Evolutionary conservation across 1,140 invertebrate genomes (phyloP), one percentile per base, ranked within the genome.

Genomic region (Heliconius himera): DNA sequence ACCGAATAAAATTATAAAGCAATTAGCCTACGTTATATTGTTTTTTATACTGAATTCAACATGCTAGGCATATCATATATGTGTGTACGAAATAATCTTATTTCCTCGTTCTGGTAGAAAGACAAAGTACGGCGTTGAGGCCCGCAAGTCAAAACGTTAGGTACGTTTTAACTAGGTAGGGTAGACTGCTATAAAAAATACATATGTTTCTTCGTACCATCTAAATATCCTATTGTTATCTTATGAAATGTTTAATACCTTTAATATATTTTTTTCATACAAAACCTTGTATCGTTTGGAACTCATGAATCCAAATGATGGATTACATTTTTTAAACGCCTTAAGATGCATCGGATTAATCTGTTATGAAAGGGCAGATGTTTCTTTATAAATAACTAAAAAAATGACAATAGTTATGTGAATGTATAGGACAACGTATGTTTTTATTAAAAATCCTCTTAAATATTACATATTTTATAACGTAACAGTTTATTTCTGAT

Each of bases 301-400:
- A 66, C 60, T 29, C 74, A 84, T 82, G 83, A 84, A 84, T 84
- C 51, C 76, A 80, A 82, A 84, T 82, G 77, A 75, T 79, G 77
- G 81, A 82, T 84, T 84, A 80, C 54, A 77, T 79, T 81, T 81
- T 79, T 83, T 49, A 80, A 76, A 29, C 76, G 73, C 77, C 74
- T 70, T 60, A 80, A 84, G 78, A 82, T 82, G 80, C 75, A 60
- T 76, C 51, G 81, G 83, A 84, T 84, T 84, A 84, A 81, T 84
- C 75, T 76, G 75, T 78, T 84, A 81, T 77, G 81, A 84, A 81
- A 81, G 72, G 81, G 80, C 83, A 84, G 83, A 80, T 84, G 83
- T 79, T 84, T 82, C 74, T 79, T 83, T 83, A 74, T 78, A 46
- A 22, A 56, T 79, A 71, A 20, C 16, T 38, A 9, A n/a, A 72